Percentiles rank a stretch among this genome's conserved stretches.
Evolutionary conservation across 1,140 invertebrate species (phyloP).

Genomic region (Caenorhabditis brenneri): DNA sequence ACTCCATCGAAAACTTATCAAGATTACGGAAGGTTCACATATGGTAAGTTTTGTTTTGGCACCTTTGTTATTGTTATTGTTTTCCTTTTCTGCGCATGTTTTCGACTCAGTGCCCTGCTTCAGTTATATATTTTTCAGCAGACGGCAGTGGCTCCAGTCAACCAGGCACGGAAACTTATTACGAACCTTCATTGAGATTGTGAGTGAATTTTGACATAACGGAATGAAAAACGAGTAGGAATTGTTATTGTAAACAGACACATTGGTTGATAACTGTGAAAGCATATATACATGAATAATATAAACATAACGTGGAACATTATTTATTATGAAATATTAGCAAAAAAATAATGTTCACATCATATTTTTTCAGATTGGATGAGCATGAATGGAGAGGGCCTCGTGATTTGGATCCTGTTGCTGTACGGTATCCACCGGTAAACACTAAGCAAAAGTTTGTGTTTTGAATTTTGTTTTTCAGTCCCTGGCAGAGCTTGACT

Average conservation of each 20-base stretch:
- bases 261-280: background rate
- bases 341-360: background rate
- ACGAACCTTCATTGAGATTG: constrained; percentile 49
- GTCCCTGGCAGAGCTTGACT: constrained; percentile 31
- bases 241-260: background rate
- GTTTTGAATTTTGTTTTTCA: background rate
- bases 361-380: constrained; percentile 42
- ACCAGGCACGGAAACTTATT: constrained; percentile 43
- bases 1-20: constrained; percentile 15
- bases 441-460: background rate
- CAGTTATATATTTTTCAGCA: background rate
- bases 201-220: constrained; percentile 31
- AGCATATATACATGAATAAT: background rate
- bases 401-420: constrained; percentile 2
- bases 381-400: constrained; percentile 44
- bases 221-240: background rate
- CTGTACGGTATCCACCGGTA: constrained; percentile 4
- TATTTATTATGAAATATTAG: background rate
- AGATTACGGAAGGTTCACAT: constrained; percentile 23
- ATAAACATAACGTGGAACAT: background rate
- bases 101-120: too few relatives aligned
- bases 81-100: background rate
- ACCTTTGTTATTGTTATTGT: background rate
- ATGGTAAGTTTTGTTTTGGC: background rate
- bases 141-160: background rate